phyloP scores from a whole-genome alignment of 2,113 vertebrate species.

The Dryoscopus gambensis region DNA sequence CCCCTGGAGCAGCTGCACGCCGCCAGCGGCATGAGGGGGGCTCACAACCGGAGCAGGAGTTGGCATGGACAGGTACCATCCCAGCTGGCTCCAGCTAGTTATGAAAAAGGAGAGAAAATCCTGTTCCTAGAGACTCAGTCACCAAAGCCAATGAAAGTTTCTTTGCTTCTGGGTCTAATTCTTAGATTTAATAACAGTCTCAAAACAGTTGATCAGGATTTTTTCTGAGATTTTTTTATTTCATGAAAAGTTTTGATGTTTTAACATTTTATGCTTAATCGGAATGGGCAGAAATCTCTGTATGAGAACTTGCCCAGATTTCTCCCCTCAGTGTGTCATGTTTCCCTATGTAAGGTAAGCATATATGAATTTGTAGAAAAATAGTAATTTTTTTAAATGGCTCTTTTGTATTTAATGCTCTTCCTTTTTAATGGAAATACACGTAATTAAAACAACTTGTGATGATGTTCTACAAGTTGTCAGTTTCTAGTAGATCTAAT shows the following conservation, averaged over 20 bases:
- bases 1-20: rapidly evolving
- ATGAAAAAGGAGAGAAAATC: neutral
- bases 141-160: neutral
- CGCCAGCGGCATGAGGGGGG: rapidly evolving
- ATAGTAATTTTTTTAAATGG: too few relatives aligned
- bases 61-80: neutral
- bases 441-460: neutral
- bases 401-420: neutral
- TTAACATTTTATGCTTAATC: neutral
- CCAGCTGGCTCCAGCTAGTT: neutral
- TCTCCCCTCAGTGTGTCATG: neutral
- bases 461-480: neutral
- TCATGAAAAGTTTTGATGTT: neutral
- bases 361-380: neutral
- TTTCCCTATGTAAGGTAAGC: neutral
- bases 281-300: neutral
- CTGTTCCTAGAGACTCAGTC: neutral
- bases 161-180: neutral
- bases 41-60: neutral
- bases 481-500: conserved; percentile 2
- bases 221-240: neutral
- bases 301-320: neutral
- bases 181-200: neutral
- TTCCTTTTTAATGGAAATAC: neutral
- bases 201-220: neutral